A percentile compares a stretch with the other conserved stretches of the same genome.
These are phyloP conservation scores for Drosophila punjabiensis DNA, from an alignment of 1,140 invertebrate genomes.

Conservation along the genomic window DNA sequence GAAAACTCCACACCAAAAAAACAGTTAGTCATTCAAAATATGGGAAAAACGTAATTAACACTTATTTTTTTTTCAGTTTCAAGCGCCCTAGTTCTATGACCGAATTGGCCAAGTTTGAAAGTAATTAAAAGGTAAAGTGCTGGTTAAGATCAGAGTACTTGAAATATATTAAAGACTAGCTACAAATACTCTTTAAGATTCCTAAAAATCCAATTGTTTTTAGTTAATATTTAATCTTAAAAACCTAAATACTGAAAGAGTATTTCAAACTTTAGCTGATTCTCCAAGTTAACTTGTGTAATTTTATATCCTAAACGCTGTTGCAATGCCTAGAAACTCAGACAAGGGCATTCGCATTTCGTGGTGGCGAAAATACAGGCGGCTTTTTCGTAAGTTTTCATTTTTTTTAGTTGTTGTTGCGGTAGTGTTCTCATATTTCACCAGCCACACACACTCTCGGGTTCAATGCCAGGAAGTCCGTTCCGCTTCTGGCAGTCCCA, in stretches of 20 bases:
- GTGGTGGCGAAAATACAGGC: constrained; percentile 1
- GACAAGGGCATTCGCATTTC: constrained; percentile 26
- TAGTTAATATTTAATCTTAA: background rate
- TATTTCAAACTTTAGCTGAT: background rate
- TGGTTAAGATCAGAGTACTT: background rate
- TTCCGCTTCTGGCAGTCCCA: constrained; percentile 68
- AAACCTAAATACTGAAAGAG: background rate
- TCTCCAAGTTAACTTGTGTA: background rate
- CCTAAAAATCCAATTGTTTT: background rate
- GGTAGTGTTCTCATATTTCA: constrained; percentile 67
- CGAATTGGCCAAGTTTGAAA: constrained; percentile 5
- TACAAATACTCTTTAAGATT: background rate
- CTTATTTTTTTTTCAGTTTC: constrained; percentile 3
- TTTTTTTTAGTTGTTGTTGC: constrained; percentile 40
- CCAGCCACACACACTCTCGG: constrained; percentile 58
- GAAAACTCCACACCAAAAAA: constrained; percentile 12
- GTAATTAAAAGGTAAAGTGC: constrained; percentile 11
- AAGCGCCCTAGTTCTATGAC: constrained; percentile 21
- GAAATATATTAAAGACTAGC: no score
- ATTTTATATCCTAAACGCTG: no score
- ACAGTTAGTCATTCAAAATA: constrained; percentile 26
- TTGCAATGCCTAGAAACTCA: background rate
- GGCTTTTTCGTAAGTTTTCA: constrained; percentile 39
- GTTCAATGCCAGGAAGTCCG: constrained; percentile 80
- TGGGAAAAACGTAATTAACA: constrained; percentile 31